Evolutionary conservation across 2,888 invertebrate genomes (phyloP), one percentile per base, ranked within the genome.

Genomic region (Cordilura impudica): DNA sequence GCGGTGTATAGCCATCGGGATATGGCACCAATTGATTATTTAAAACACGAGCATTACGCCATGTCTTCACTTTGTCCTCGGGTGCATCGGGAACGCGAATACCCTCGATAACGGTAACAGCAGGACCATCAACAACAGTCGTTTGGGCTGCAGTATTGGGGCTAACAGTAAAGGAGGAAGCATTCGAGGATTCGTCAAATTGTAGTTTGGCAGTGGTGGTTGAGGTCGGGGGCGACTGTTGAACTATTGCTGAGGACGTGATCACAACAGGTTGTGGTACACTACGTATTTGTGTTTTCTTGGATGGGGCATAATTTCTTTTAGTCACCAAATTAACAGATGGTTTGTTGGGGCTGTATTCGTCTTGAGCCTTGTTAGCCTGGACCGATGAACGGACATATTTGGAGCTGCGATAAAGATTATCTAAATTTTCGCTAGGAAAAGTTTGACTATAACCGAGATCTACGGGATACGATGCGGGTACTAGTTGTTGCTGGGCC

Each of bases 11-110:
- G 5, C 93, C 94, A 84, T 93, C 92, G 56, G 94, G 94, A 83
- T 95, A 94, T 16, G 95, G 94, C 53, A 95, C 91, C 60, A 97
- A 89, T 87, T 95, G 93, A 67, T 95, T 95, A 85, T 97, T 96
- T 53, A 97, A 95, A 12, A 97, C 96, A 81, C 96, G 91, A 0
- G 96, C 97, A 88, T 97, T 97, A 67, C 97, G 92, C 96, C 96
- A 97, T 0, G 94, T 94, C 87, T 95, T 95, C 35, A 87, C 89
- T 82, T 93, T 94, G 85, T 96, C 95, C 58, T 94, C 93, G 70
- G 95, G 95, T 82, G 96, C 95, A 85, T 97, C 97, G 0, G 96
- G 96, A 45, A 96, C 94, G 73, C 96, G 92, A 0, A 95, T 92
- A 4, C 89, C 89, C 60, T 95, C 94, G 53, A 97, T 94, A 60